Base-by-base conservation (phyloP, 2,888 invertebrate species). In the Gnatocerus cornutus region DNA sequence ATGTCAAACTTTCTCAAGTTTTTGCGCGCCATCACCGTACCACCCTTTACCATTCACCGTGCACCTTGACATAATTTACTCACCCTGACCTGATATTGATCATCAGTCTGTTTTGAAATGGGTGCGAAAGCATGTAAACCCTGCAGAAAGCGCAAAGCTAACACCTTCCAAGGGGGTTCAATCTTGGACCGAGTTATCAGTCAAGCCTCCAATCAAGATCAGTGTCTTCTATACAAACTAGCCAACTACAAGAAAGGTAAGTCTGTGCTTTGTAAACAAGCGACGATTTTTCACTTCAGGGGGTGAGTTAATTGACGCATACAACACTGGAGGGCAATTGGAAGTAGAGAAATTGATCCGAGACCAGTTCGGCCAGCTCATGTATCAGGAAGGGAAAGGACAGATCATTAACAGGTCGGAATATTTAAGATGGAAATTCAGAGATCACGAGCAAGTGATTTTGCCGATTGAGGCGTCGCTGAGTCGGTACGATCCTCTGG, bases 111-210 rank as follows among this genome's bases (percentile, higher is more conserved):
- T 62, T 69, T 52, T 53, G 71, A 71, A 45, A 86, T 86, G 86
- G 86, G 87, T 10, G 81, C 86, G 30, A 87, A 86, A 77, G 76
- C 87, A 33, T 85, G 87, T 77, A 87, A 87, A 58, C 79, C 80
- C 0, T 82, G 80, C 58, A 79, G 76, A 27, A 82, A 80, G 71
- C 84, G 87, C 6, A 86, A 86, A 69, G 84, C 82, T 71, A 86
- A 87, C 55, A 73, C 73, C 13, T 76, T 79, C 33, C 87, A 87
- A 74, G 89, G 89, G 45, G 94, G 95, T 61, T 93, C 94, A 37
- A 95, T 95, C 69, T 89, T 96, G 79, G 96, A 96, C 83, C 88
- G 95, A 50, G 96, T 96, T 72, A 95, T 96, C 80, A 96, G 96
- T 10, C 95, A 96, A 79, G 92, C 94, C 0, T 92, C 93, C 66